A percentile compares a stretch with the other conserved stretches of the same genome.
These are phyloP conservation scores for Diphyllodes magnificus DNA, from an alignment of 2,113 vertebrate genomes.

Conservation along the genomic window DNA sequence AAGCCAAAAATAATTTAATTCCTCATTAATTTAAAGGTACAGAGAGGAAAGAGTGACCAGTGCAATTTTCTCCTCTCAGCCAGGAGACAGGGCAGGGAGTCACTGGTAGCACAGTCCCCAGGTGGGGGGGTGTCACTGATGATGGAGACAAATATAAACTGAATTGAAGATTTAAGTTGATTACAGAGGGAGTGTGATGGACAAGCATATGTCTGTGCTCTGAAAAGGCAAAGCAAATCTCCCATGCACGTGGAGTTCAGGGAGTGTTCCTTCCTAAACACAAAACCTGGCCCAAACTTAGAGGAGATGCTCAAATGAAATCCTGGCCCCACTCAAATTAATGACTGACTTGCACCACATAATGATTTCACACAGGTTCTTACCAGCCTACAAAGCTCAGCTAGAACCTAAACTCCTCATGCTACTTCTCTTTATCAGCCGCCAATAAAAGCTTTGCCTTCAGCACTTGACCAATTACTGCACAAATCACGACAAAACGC, in stretches of 20 bases:
- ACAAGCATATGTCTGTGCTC: neutral
- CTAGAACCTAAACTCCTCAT: neutral
- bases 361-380: neutral
- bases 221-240: neutral
- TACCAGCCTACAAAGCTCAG: neutral
- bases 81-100: neutral
- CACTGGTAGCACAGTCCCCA: too few species aligned
- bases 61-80: neutral
- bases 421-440: neutral
- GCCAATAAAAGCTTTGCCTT: neutral
- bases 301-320: neutral
- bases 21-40: neutral
- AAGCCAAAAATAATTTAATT: neutral
- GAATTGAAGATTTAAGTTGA: neutral
- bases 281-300: neutral
- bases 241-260: neutral
- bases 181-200: neutral
- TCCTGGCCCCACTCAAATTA: neutral
- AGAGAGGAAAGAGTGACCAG: neutral
- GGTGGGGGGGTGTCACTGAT: neutral
- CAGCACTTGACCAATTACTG: neutral
- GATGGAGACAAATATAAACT: neutral
- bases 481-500: neutral
- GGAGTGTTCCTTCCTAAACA: neutral
- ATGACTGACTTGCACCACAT: rapidly evolving